Percentiles rank a stretch among this genome's conserved stretches.
These are phyloP conservation scores for Ceratoteleas bidentatus DNA, from an alignment of 1,140 invertebrate species.

Conservation along the genomic window DNA sequence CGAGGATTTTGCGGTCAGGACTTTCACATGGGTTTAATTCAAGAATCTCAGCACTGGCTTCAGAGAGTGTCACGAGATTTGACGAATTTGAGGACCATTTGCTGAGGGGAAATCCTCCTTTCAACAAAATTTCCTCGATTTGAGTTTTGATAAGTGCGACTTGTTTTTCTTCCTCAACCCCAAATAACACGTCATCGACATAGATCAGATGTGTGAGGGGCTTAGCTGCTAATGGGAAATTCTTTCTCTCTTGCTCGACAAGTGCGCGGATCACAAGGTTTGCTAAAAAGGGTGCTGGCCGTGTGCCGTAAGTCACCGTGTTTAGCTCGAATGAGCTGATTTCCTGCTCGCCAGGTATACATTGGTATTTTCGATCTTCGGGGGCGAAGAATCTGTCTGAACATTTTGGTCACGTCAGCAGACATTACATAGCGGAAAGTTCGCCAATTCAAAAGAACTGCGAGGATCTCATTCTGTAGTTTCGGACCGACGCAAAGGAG, in stretches of 20 bases:
- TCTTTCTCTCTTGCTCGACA: no score
- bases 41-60: no score
- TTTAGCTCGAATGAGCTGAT: neutral
- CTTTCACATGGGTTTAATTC: no score
- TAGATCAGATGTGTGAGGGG: neutral
- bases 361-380: neutral
- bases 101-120: neutral
- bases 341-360: neutral
- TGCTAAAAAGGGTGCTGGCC: neutral
- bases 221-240: neutral
- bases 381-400: neutral
- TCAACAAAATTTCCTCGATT: neutral
- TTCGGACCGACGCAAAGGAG: neutral
- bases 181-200: slow-evolving; percentile 6
- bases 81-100: neutral
- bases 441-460: neutral
- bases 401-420: neutral
- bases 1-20: no score
- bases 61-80: no score
- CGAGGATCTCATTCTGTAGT: neutral
- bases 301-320: neutral
- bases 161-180: neutral
- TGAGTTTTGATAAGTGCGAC: neutral
- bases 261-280: neutral
- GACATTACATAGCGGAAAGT: neutral